Evolutionary conservation across 35 echinoderm and acorn worm species (phyloP).

Genomic region (Hemicentrotus pulcherrimus): DNA sequence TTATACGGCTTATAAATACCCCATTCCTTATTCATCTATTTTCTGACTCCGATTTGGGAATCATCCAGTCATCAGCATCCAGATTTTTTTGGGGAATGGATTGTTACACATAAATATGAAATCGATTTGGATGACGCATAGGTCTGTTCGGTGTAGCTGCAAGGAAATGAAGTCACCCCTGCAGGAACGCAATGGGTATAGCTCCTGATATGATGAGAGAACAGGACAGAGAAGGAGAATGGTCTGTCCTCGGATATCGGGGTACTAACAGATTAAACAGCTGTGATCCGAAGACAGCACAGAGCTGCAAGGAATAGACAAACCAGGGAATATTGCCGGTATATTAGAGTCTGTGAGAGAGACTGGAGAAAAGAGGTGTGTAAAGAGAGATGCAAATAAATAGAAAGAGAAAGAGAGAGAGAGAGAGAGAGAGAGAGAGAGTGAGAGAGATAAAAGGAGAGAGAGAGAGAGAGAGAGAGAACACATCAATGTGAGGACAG

Average conservation of each 20-base stretch:
- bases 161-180: neutral
- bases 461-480: too few species aligned
- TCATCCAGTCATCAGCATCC: neutral
- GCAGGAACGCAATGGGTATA: neutral
- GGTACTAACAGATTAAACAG: constrained; percentile 12
- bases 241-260: neutral
- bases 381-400: too few species aligned
- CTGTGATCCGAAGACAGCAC: neutral
- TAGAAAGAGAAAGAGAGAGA: too few species aligned
- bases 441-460: too few species aligned
- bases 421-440: too few species aligned
- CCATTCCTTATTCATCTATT: neutral
- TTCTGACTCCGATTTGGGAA: neutral
- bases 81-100: neutral
- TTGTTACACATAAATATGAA: neutral
- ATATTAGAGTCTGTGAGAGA: too few species aligned
- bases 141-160: neutral
- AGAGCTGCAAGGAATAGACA: neutral
- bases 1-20: neutral
- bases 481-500: too few species aligned
- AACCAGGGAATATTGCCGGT: too few species aligned
- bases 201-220: neutral
- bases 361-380: too few species aligned
- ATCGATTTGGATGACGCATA: neutral
- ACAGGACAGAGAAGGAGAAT: neutral